Evolutionary conservation across 2,797 vertebrate species (phyloP).

Genomic region (Vultur gryphus): DNA sequence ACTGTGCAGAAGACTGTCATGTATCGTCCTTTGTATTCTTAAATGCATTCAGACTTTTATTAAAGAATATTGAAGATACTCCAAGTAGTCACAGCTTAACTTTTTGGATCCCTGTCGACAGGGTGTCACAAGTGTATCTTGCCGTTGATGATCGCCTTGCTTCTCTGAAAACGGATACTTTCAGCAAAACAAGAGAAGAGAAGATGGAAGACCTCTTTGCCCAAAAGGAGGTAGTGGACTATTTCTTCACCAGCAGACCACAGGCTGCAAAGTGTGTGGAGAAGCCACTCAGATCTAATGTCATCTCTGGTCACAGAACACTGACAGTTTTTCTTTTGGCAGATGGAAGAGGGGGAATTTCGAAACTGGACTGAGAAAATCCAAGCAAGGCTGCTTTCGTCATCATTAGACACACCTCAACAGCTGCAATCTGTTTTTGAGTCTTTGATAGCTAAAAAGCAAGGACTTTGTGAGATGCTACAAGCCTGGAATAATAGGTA

Average conservation of each 20-base stretch:
- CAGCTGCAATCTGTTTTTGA: conserved; percentile 90
- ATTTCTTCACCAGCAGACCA: background rate
- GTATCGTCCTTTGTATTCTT: background rate
- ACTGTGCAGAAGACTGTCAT: background rate
- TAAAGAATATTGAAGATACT: background rate
- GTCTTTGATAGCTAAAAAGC: conserved; percentile 93
- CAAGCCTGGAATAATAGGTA: conserved; percentile 96
- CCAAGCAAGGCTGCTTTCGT: conserved; percentile 84
- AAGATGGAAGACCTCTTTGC: conserved; percentile 99
- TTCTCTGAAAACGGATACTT: conserved; percentile 96
- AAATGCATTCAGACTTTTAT: background rate
- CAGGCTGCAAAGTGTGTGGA: background rate
- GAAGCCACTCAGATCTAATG: background rate
- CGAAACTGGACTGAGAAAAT: conserved; percentile 94
- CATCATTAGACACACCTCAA: conserved; percentile 83
- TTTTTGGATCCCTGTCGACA: conserved; percentile 36
- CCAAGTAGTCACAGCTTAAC: background rate
- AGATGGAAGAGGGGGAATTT: conserved; percentile 97
- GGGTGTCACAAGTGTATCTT: conserved; percentile 90
- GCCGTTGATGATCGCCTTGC: conserved; percentile 96
- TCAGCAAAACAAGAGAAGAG: conserved; percentile 96
- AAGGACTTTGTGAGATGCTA: conserved; percentile 92
- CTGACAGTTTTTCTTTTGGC: background rate
- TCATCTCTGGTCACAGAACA: background rate
- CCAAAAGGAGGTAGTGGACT: conserved; percentile 88